Conservation (phyloP, 1,140 invertebrate species). For the Leptinotarsa undecemlineata region DNA sequence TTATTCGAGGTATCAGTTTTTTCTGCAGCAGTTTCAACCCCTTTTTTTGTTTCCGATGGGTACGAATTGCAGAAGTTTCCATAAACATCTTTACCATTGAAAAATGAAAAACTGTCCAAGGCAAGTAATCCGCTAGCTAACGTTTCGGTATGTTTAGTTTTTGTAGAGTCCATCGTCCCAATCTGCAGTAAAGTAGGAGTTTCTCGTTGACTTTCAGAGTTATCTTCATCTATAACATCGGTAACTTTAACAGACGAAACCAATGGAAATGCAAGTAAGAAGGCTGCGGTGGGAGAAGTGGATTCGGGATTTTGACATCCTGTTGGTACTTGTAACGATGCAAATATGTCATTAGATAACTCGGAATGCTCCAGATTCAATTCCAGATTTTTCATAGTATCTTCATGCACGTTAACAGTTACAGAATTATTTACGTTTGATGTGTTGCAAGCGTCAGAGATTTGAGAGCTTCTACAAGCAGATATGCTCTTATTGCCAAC, state of each 20-base stretch:
- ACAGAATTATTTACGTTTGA: neutral
- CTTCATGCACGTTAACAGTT: neutral
- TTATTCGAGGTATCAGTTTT: neutral
- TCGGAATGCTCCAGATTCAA: constrained; percentile 62
- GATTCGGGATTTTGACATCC: constrained; percentile 67
- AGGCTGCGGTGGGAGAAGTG: constrained; percentile 77
- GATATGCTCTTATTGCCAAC: neutral
- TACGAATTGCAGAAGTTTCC: constrained; percentile 40
- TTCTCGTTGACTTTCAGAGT: constrained; percentile 59
- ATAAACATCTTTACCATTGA: constrained; percentile 43
- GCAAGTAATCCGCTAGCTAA: constrained; percentile 49
- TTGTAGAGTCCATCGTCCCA: constrained; percentile 63
- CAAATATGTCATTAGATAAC: constrained; percentile 74
- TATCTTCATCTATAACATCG: constrained; percentile 63
- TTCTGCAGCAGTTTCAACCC: neutral
- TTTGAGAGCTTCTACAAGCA: neutral
- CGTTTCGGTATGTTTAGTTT: constrained; percentile 48
- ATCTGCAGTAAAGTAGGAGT: constrained; percentile 67
- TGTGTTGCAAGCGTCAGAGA: neutral
- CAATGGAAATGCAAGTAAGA: constrained; percentile 74
- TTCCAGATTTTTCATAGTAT: constrained; percentile 36
- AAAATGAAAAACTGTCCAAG: constrained; percentile 52
- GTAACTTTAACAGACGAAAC: constrained; percentile 64
- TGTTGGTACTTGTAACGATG: constrained; percentile 65
- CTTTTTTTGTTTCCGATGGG: constrained; percentile 17